phyloP scores from a whole-genome alignment of 2,113 vertebrate genomes.

The Rhizomys pruinosus region DNA sequence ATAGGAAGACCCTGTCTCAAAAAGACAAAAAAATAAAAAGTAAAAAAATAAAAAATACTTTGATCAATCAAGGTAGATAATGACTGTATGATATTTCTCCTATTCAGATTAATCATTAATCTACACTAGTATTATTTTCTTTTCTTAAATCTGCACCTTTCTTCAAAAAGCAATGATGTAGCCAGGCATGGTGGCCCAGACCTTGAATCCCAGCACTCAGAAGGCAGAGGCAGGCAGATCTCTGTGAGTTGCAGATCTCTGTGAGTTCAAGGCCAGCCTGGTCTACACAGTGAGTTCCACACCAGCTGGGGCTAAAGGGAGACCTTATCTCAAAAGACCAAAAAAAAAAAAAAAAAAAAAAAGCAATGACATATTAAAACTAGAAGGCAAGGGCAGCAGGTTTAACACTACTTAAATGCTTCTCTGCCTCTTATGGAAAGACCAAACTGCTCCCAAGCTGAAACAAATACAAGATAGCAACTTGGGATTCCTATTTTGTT shows the following conservation, averaged over 20 bases:
- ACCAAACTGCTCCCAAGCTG: conserved; percentile 26
- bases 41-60: no score
- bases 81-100: conserved; percentile 27
- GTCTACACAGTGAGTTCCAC: no score
- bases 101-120: conserved; percentile 70
- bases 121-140: conserved; percentile 48
- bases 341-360: no score
- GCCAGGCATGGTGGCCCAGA: no score
- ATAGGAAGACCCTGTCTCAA: no score
- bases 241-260: no score
- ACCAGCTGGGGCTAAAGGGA: no score
- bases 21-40: no score
- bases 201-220: no score
- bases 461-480: conserved; percentile 50
- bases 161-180: conserved; percentile 61
- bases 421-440: background rate
- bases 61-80: conserved; percentile 53
- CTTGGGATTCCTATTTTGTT: conserved; percentile 50
- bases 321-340: no score
- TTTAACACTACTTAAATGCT: conserved; percentile 49
- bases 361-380: conserved; percentile 49
- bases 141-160: conserved; percentile 57
- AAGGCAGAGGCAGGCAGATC: no score
- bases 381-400: conserved; percentile 1
- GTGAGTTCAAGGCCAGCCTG: no score